Evolutionary conservation across 2,113 vertebrate genomes (phyloP).

Genomic region (Andinoacara biseriatus): DNA sequence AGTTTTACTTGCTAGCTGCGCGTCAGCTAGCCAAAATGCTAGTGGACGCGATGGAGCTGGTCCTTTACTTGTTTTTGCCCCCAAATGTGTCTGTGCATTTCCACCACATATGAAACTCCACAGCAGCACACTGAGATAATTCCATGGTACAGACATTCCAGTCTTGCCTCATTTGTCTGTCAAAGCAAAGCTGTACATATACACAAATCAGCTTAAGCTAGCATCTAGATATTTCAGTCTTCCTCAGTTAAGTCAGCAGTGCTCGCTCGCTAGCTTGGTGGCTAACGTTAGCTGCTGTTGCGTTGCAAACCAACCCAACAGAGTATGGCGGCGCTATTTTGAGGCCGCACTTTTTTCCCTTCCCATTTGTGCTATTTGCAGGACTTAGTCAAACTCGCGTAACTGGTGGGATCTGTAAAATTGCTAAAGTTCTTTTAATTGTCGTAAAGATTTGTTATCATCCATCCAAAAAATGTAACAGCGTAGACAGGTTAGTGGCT

Average conservation of each 20-base stretch:
- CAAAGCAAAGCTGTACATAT: conserved; percentile 2
- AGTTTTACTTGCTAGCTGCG: conserved; percentile 80
- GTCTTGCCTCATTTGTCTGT: neutral
- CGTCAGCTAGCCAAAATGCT: conserved; percentile 63
- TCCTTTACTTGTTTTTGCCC: neutral
- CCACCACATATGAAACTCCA: neutral
- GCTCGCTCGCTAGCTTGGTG: neutral
- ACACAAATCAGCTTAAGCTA: conserved; percentile 24
- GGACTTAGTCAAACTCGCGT: neutral
- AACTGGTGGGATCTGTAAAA: neutral
- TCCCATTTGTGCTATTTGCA: neutral
- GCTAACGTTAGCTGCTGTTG: conserved; percentile 33
- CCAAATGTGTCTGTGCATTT: neutral
- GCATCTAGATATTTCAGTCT: conserved; percentile 24
- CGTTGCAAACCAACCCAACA: conserved; percentile 12
- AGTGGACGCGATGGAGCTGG: conserved; percentile 15
- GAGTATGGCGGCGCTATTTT: conserved; percentile 61
- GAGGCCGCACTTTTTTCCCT: conserved; percentile 10
- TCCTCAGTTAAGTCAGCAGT: neutral
- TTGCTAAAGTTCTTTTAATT: neutral
- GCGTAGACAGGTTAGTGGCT: neutral
- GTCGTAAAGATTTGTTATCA: neutral
- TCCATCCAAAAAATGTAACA: neutral
- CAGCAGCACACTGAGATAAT: neutral
- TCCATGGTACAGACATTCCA: neutral